Evolutionary conservation across 2,113 vertebrate species (phyloP).

Genomic region (Scatophagus argus): DNA sequence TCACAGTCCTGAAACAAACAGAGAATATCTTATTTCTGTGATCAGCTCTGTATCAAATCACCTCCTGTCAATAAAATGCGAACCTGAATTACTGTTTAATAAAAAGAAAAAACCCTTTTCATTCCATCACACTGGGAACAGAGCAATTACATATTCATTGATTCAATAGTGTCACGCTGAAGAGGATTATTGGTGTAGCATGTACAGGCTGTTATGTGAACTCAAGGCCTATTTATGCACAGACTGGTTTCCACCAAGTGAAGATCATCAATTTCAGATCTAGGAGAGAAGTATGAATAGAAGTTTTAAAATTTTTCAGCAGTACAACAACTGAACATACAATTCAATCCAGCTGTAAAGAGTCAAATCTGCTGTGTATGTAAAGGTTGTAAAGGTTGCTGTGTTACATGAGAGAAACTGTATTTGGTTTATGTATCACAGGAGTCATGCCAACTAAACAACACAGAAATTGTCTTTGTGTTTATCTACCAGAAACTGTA

Average conservation of each 20-base stretch:
- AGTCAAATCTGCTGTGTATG: neutral
- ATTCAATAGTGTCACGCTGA: conserved; percentile 28
- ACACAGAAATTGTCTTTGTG: no score
- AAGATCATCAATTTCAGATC: conserved; percentile 16
- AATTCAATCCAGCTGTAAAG: neutral
- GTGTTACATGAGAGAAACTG: neutral
- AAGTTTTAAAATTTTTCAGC: neutral
- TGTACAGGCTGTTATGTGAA: conserved; percentile 5
- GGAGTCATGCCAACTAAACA: no score
- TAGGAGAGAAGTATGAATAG: neutral
- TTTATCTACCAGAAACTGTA: neutral
- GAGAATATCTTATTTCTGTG: conserved; percentile 1
- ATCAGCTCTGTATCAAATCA: neutral
- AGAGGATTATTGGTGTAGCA: conserved; percentile 14
- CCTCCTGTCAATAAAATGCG: conserved; percentile 9
- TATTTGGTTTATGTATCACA: neutral
- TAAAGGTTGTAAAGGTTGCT: neutral
- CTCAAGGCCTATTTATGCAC: neutral
- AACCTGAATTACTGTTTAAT: conserved; percentile 7
- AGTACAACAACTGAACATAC: neutral
- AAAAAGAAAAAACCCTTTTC: conserved; percentile 2
- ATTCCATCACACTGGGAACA: conserved; percentile 8
- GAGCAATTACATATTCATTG: conserved; percentile 36
- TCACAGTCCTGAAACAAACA: conserved; percentile 89
- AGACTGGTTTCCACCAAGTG: neutral